Percentiles rank a stretch among this genome's conserved stretches.
These are phyloP conservation scores for Drosophila greeni DNA, from an alignment of 2,888 invertebrate genomes.

Conservation along the genomic window DNA sequence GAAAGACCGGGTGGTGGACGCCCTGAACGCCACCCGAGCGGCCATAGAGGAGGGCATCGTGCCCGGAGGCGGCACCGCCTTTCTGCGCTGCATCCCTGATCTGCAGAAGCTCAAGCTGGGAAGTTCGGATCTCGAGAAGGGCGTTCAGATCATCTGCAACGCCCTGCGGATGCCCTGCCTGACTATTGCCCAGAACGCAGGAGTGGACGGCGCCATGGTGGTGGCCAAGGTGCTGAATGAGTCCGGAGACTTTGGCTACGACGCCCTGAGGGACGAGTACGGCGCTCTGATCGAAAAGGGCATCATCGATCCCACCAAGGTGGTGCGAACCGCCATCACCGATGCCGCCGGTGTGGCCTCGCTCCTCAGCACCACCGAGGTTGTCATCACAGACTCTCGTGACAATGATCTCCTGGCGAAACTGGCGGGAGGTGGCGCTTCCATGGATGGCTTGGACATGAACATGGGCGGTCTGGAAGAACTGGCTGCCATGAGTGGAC, in stretches of 20 bases:
- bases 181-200: slow-evolving; percentile 94
- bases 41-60: slow-evolving; percentile 98
- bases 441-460: slow-evolving; percentile 80
- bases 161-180: slow-evolving; percentile 92
- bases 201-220: slow-evolving; percentile 93
- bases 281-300: slow-evolving; percentile 94
- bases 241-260: slow-evolving; percentile 89
- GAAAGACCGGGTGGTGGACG: slow-evolving; percentile 96
- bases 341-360: slow-evolving; percentile 97
- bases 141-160: slow-evolving; percentile 90
- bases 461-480: slow-evolving; percentile 55
- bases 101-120: slow-evolving; percentile 83
- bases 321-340: slow-evolving; percentile 92
- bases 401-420: slow-evolving; percentile 86
- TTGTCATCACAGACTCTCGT: slow-evolving; percentile 95
- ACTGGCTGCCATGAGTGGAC: slow-evolving; percentile 37
- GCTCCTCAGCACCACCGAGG: slow-evolving; percentile 96
- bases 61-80: slow-evolving; percentile 95
- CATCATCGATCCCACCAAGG: slow-evolving; percentile 96
- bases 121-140: slow-evolving; percentile 71
- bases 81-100: slow-evolving; percentile 88
- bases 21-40: slow-evolving; percentile 94
- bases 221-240: slow-evolving; percentile 93
- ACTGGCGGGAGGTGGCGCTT: slow-evolving; percentile 84
- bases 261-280: slow-evolving; percentile 91